These are phyloP conservation scores for Enteromius afrohamiltoni DNA, from an alignment of 2,797 vertebrate genomes.

Conservation along the genomic window DNA sequence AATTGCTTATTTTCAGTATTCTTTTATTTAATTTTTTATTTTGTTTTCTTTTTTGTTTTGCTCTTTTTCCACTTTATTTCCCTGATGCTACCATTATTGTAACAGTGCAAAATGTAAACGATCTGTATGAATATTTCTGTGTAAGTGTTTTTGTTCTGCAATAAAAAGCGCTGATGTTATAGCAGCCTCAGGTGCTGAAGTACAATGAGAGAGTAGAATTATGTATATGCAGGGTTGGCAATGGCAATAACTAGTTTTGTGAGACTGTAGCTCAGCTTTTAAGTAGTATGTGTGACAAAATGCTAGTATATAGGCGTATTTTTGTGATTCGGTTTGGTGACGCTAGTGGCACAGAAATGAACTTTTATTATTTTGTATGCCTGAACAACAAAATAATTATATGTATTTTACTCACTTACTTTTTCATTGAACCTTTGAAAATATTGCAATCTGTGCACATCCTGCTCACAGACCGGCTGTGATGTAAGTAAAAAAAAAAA, in stretches of 20 bases:
- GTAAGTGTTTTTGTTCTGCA: neutral
- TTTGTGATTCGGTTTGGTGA: neutral
- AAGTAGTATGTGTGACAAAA: neutral
- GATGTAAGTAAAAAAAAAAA: constrained; percentile 7
- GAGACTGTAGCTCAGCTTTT: neutral
- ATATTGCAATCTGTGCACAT: constrained; percentile 2
- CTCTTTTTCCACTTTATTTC: neutral
- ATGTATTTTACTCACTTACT: neutral
- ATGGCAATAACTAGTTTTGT: neutral
- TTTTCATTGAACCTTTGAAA: neutral
- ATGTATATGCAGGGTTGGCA: neutral
- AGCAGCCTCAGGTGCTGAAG: constrained; percentile 5
- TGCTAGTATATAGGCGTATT: neutral
- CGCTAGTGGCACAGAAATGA: neutral
- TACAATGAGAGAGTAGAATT: neutral
- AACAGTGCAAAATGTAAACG: neutral
- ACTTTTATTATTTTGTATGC: neutral
- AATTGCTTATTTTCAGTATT: neutral
- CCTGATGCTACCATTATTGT: neutral
- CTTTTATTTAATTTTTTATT: no score
- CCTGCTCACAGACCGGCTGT: neutral
- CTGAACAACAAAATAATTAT: neutral
- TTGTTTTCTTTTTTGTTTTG: no score
- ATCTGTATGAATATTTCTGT: neutral
- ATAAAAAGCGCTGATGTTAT: neutral